phyloP scores from a whole-genome alignment of 2,888 invertebrate species.

The Eupithecia centaureata region DNA sequence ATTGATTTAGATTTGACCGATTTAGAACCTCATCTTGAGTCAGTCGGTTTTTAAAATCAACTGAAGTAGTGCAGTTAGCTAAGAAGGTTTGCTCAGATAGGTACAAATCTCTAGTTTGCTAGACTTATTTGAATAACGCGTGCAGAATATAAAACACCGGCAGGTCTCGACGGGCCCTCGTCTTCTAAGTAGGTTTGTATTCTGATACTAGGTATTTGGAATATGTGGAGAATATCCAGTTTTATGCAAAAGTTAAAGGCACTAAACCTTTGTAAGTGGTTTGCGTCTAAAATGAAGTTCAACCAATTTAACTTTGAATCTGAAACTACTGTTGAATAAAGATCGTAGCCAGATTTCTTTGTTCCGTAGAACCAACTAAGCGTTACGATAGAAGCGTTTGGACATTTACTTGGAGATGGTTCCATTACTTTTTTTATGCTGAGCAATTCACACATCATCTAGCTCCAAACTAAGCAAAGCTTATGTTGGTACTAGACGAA shows the following conservation, averaged over 20 bases:
- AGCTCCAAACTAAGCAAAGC: too few species aligned
- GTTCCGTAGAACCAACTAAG: too few species aligned
- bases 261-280: not conserved
- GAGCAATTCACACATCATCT: too few species aligned
- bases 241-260: not conserved
- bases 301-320: not conserved
- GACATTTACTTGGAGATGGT: not conserved
- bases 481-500: too few species aligned
- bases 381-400: too few species aligned
- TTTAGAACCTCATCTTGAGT: not conserved
- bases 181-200: not conserved
- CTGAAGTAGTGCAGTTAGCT: not conserved
- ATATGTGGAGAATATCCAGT: not conserved
- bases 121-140: constrained; percentile 16
- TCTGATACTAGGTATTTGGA: not conserved
- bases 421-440: too few species aligned
- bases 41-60: not conserved
- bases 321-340: not conserved
- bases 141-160: constrained; percentile 10
- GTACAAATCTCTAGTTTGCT: constrained; percentile 7
- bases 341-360: too few species aligned
- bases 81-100: not conserved
- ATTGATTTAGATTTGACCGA: not conserved
- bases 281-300: not conserved
- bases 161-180: too few species aligned